These are phyloP conservation scores for Microcebus jonahi DNA, from an alignment of 2,113 vertebrate genomes.

Conservation along the genomic window DNA sequence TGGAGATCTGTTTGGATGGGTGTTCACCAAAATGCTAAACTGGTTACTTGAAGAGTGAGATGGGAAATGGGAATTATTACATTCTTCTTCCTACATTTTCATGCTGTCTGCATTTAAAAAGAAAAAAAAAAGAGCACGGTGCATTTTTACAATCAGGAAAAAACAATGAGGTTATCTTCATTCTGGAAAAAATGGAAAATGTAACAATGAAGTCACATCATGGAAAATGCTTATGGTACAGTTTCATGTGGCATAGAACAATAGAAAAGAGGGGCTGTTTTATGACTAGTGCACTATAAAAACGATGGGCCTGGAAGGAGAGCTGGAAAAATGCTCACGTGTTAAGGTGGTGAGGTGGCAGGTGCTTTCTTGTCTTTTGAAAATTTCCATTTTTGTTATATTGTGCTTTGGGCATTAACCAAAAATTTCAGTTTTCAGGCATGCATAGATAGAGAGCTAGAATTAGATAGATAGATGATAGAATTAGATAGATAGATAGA, in stretches of 20 bases:
- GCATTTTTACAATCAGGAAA: background rate
- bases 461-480: background rate
- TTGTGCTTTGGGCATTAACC: background rate
- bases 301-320: background rate
- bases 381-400: background rate
- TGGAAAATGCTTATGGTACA: slow-evolving; percentile 1
- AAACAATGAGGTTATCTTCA: background rate
- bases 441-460: no score
- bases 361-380: background rate
- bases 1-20: background rate
- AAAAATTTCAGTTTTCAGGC: background rate
- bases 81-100: background rate
- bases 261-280: background rate
- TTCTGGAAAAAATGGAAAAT: slow-evolving; percentile 7
- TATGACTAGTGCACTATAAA: background rate
- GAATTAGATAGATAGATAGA: background rate
- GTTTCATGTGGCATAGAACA: background rate
- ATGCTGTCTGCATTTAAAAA: background rate
- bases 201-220: background rate
- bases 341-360: background rate
- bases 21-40: background rate
- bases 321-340: background rate
- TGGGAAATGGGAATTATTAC: background rate
- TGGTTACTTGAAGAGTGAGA: background rate
- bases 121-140: background rate